Base-by-base conservation (phyloP, 2,113 vertebrate genomes). In the Nesogale talazaci region DNA sequence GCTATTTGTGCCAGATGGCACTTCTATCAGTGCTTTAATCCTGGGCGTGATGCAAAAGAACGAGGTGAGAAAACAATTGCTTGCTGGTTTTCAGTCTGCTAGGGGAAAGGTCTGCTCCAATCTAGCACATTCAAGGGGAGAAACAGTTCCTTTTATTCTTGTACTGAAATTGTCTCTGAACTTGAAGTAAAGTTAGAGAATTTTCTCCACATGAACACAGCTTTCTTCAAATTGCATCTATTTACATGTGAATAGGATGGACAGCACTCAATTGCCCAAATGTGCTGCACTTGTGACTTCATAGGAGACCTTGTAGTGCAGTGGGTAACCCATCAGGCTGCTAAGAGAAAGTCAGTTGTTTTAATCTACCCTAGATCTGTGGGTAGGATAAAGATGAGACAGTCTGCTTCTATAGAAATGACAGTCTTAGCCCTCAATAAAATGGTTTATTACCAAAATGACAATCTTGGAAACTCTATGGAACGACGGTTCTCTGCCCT, bases 111-210 rank as follows among this genome's bases (percentile, higher is more conserved):
- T 40, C 22, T 75, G 12, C 22, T 86, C 34, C 29, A 34, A 81
- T 84, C 27, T 63, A 38, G 61, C 2, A 40, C 4, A 22, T 94
- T 77, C 52, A 29, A 85, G 27, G 70, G 80, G 40, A 61, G 36
- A 75, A 59, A 56, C 17, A 57, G 67, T 92, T 82, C 40, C 27
- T 42, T 94, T 85, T 46, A 34, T 72, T 78, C 46, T 90, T 94
- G 40, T 75, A 69, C 40, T 78, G 12, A 65, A 79, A 57, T 74
- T 46, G 80, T 75, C 34, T 8, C 20, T 61, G 29, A 82, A 31
- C 14, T 86, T 46, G 29, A 59, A 69, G 19, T 86, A 63, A 92
- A 74, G 82, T 83, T 7, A 74, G 7, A 72, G n/a, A 20, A 14
- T 70, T 61, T 65, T 29, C 15, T 80, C 42, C 29, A 95, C 69